Evolutionary conservation across 2,888 invertebrate species (phyloP), one percentile per base, ranked within the genome.

Genomic region (Bembecia ichneumoniformis): DNA sequence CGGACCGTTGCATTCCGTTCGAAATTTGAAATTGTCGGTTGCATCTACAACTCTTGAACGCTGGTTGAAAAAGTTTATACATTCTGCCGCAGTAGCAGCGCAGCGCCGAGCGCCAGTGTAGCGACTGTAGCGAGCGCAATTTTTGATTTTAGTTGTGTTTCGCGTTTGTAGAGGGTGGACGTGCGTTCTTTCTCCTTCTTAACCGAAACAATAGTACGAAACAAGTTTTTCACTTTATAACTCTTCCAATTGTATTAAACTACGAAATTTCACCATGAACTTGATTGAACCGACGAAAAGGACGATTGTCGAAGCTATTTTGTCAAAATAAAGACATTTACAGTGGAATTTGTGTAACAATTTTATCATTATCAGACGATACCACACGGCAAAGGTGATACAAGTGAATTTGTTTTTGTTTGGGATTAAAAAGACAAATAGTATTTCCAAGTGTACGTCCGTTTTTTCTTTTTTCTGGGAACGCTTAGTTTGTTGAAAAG

Each of bases 321-420:
- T 52, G 55, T 65, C 61, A 68, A 59, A 73, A 72, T 71, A 65
- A 57, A 59, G 57, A 69, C 62, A 54, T 68, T 75, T 71, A 58
- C 64, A 72, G 81, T 83, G 83, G 62, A 72, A 73, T 75, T 79
- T 77, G 81, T 82, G 82, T 65, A 61, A 65, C 65, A 63, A 64
- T 64, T 64, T 70, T 66, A 77, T 77, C 80, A 74, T 64, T 70
- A 77, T 76, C 63, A 60, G 67, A 68, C 71, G 71, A 75, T 76
- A 77, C 64, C 61, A 60, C 66, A 68, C 59, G 66, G 65, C 67
- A 67, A 73, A 82, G 76, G 82, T 81, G 80, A 66, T 65, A 74
- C 64, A 70, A 68, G 83, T 84, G 86, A 69, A 70, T 72, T 78
- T 71, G 75, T 80, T 80, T 74, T 74, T 74, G 75, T 76, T 80